Conservation (phyloP, 2,797 vertebrate species). For the Propithecus deckenii region DNA sequence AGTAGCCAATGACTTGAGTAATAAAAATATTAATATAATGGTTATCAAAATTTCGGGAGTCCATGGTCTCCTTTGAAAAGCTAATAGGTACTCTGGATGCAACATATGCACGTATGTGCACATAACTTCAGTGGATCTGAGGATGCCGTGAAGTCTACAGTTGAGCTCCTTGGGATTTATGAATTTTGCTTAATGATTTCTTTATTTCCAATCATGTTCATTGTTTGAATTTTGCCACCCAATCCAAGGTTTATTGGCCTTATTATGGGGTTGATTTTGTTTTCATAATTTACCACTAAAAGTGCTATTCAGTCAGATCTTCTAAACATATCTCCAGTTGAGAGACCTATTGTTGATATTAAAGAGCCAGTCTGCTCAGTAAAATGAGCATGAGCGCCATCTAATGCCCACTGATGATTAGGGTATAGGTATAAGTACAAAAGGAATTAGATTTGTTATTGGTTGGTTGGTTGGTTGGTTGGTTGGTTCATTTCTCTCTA, state of each 20-base stretch:
- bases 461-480: not conserved
- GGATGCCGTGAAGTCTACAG: not conserved
- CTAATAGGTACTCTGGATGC: not conserved
- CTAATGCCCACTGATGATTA: conserved; percentile 23
- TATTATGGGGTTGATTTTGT: not conserved
- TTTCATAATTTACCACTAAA: not conserved
- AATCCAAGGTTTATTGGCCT: not conserved
- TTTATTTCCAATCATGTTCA: not conserved
- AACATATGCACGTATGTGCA: not conserved
- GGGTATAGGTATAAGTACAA: not conserved
- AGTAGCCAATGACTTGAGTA: not conserved
- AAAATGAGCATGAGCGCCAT: conserved; percentile 33
- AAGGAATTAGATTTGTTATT: not conserved
- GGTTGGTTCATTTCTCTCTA: not conserved
- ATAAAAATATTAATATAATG: not conserved
- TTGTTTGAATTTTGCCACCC: not conserved
- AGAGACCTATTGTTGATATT: not conserved
- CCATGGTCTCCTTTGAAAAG: not conserved
- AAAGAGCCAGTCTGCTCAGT: not conserved
- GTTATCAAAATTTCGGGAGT: not conserved
- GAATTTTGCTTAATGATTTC: not conserved
- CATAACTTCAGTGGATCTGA: not conserved
- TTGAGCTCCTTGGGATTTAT: not conserved
- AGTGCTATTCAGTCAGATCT: not conserved
- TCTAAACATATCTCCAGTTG: not conserved